Conservation (phyloP, 2,797 vertebrate species). For the Thaleichthys pacificus region DNA sequence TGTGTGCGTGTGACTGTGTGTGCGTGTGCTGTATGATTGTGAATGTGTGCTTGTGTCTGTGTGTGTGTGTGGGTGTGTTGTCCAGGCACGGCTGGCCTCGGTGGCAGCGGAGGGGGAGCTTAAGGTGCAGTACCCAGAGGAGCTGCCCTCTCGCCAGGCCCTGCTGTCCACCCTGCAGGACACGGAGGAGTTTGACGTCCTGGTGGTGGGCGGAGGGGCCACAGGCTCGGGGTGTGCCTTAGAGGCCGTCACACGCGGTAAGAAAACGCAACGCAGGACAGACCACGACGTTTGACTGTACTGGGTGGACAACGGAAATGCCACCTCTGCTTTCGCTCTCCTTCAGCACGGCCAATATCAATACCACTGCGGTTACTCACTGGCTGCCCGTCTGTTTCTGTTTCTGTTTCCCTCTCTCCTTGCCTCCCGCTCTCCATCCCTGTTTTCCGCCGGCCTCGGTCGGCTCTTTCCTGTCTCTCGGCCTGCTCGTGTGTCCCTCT, state of each 20-base stretch:
- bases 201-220: conserved; percentile 93
- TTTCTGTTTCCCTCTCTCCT: background rate
- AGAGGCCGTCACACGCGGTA: conserved; percentile 92
- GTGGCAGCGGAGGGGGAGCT: conserved; percentile 79
- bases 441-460: background rate
- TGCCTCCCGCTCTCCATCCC: background rate
- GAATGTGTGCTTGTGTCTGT: background rate
- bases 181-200: conserved; percentile 85
- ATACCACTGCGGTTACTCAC: too few relatives aligned
- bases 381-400: too few relatives aligned
- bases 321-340: too few relatives aligned
- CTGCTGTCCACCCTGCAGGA: conserved; percentile 76
- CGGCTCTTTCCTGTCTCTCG: background rate
- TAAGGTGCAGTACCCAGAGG: conserved; percentile 58
- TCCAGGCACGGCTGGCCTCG: conserved; percentile 75
- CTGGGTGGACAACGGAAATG: too few relatives aligned
- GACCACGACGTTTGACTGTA: background rate
- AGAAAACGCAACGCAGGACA: conserved; percentile 30
- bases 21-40: background rate
- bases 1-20: conserved; percentile 5
- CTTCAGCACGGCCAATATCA: background rate
- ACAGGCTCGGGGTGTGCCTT: conserved; percentile 94
- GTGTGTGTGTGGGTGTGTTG: conserved; percentile 10
- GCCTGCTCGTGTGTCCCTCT: background rate
- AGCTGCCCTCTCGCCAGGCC: conserved; percentile 81